phyloP scores from a whole-genome alignment of 1,140 invertebrate genomes.

The Scaptomyza graminum region DNA sequence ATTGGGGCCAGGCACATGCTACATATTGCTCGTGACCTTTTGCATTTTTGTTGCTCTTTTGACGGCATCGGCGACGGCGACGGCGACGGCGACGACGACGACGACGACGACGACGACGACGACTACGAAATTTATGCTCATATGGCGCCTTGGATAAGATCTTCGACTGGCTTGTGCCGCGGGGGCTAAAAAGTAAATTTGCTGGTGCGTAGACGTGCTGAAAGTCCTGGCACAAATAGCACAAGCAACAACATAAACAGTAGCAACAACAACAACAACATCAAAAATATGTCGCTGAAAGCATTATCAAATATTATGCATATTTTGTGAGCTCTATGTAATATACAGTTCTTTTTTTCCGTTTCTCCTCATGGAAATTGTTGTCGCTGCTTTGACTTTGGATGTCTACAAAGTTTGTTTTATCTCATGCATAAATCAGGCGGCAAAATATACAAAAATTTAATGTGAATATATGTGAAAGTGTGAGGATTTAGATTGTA shows the following conservation, averaged over 20 bases:
- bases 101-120: slow-evolving; percentile 24
- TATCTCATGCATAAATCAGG: slow-evolving; percentile 81
- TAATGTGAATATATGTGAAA: slow-evolving; percentile 36
- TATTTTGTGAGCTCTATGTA: slow-evolving; percentile 66
- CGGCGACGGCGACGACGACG: too few species aligned
- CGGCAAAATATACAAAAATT: slow-evolving; percentile 75
- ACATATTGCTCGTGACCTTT: slow-evolving; percentile 68
- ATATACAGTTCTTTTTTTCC: slow-evolving; percentile 58
- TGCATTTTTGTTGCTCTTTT: slow-evolving; percentile 36
- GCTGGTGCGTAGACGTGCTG: slow-evolving; percentile 54
- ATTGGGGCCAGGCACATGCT: neutral
- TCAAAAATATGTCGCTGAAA: slow-evolving; percentile 75
- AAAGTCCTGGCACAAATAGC: slow-evolving; percentile 37
- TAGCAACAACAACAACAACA: slow-evolving; percentile 43
- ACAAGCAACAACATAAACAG: slow-evolving; percentile 30
- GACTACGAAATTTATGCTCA: slow-evolving; percentile 71
- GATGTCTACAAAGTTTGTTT: slow-evolving; percentile 79
- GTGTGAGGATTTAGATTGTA: slow-evolving; percentile 25
- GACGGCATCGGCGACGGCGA: slow-evolving; percentile 25
- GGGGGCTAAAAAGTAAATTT: slow-evolving; percentile 51
- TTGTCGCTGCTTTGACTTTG: slow-evolving; percentile 55
- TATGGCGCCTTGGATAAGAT: slow-evolving; percentile 76
- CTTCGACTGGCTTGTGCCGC: slow-evolving; percentile 37
- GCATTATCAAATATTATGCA: slow-evolving; percentile 82
- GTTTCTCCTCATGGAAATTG: slow-evolving; percentile 23